These are phyloP conservation scores for Galendromus occidentalis DNA, from an alignment of 1,140 invertebrate species.

Conservation along the genomic window DNA sequence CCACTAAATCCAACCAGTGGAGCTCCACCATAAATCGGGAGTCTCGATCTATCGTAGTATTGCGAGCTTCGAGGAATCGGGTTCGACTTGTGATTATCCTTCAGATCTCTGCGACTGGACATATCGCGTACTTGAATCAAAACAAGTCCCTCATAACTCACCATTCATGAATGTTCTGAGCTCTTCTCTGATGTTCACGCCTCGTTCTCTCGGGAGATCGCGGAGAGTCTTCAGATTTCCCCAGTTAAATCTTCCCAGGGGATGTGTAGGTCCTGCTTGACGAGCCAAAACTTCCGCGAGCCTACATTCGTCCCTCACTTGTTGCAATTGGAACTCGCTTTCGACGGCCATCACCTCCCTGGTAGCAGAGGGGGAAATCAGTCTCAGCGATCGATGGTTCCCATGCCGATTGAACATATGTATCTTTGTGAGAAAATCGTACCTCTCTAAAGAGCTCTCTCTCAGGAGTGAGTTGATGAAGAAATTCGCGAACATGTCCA, in stretches of 20 bases:
- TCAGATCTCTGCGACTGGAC: too few species aligned
- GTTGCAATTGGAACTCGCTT: slow-evolving; percentile 1
- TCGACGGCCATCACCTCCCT: neutral
- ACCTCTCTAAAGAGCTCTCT: slow-evolving; percentile 28
- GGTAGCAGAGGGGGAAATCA: neutral
- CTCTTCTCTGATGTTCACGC: slow-evolving; percentile 28
- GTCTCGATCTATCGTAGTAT: too few species aligned
- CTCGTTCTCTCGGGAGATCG: slow-evolving; percentile 26
- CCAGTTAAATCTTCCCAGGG: neutral
- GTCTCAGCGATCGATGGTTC: too few species aligned
- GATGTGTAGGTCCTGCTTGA: neutral
- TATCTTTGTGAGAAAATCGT: too few species aligned
- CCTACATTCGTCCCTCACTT: neutral
- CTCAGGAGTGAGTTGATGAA: slow-evolving; percentile 33
- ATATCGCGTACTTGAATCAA: too few species aligned
- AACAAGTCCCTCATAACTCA: too few species aligned
- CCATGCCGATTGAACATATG: too few species aligned
- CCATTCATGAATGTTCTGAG: slow-evolving; percentile 30
- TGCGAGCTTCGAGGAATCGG: too few species aligned
- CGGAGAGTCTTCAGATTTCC: slow-evolving; percentile 24
- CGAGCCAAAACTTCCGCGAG: neutral
- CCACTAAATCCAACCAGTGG: too few species aligned
- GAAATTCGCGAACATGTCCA: slow-evolving; percentile 31
- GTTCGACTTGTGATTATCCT: too few species aligned
- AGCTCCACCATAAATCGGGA: too few species aligned